These are phyloP conservation scores for Drosophila auraria DNA, from an alignment of 1,140 invertebrate species.

Conservation along the genomic window DNA sequence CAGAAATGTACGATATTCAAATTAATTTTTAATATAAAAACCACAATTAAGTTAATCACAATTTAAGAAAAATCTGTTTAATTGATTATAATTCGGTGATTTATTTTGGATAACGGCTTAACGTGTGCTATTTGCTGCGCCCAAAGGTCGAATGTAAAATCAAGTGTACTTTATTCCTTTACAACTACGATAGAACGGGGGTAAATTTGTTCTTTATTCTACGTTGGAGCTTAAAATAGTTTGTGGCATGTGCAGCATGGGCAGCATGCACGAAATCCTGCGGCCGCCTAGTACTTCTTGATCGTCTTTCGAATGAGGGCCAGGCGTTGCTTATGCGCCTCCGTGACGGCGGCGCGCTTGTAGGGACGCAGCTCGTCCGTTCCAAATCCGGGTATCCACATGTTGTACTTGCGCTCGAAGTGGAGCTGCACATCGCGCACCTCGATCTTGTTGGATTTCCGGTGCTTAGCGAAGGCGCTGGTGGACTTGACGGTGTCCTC, in stretches of 20 bases:
- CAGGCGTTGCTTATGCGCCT: conserved; percentile 97
- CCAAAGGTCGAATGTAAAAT: conserved; percentile 22
- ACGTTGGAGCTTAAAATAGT: conserved; percentile 36
- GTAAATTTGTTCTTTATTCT: conserved; percentile 24
- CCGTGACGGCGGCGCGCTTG: conserved; percentile 95
- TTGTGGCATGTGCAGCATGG: conserved; percentile 22
- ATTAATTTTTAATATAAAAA: no score
- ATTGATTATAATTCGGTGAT: not conserved
- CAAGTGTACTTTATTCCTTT: conserved; percentile 31
- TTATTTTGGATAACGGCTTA: not conserved
- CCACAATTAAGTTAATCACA: not conserved
- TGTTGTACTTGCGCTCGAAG: conserved; percentile 97
- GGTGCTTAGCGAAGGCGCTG: conserved; percentile 96
- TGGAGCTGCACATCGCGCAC: conserved; percentile 98
- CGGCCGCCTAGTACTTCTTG: conserved; percentile 92
- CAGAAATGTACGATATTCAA: no score
- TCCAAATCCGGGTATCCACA: conserved; percentile 98
- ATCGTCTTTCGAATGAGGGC: conserved; percentile 96
- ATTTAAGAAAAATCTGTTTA: no score
- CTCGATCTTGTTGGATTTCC: conserved; percentile 95
- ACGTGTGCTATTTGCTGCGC: not conserved
- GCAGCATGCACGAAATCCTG: conserved; percentile 16
- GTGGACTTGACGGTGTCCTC: conserved; percentile 95
- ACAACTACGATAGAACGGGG: conserved; percentile 33
- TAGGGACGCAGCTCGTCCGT: conserved; percentile 96